A percentile compares a stretch with the other conserved stretches of the same genome.
Conservation (phyloP, 2,113 vertebrate genomes). For the Leucosticte australis region DNA sequence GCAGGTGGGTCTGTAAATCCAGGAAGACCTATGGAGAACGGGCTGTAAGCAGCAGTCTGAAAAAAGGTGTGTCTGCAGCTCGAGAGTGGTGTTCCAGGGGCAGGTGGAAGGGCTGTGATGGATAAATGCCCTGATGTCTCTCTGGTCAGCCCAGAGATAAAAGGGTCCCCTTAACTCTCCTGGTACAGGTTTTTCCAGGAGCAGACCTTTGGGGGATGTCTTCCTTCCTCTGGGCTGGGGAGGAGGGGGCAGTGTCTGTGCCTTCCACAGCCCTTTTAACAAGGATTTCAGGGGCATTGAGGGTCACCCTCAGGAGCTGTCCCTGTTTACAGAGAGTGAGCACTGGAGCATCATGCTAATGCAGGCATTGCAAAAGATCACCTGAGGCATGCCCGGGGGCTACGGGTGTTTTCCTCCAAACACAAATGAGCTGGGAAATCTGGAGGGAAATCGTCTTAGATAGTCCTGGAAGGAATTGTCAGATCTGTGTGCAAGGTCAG, state of each 20-base stretch:
- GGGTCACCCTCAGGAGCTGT: not conserved
- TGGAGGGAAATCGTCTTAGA: not conserved
- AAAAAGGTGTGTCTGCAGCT: not conserved
- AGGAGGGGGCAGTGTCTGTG: not conserved
- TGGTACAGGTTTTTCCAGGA: not conserved
- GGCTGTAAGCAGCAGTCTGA: not conserved
- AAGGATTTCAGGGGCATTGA: not conserved
- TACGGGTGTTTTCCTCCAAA: not conserved
- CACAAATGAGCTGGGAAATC: not conserved
- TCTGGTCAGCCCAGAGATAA: not conserved
- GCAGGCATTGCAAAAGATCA: not conserved
- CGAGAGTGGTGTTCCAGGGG: not conserved
- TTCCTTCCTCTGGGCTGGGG: not conserved
- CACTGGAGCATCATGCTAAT: not conserved
- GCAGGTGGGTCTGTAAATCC: not conserved
- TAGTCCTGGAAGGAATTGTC: not conserved
- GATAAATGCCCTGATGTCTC: not conserved
- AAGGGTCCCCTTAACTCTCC: too few relatives aligned
- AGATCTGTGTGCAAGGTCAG: not conserved
- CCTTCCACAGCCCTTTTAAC: not conserved
- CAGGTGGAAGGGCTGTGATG: not conserved
- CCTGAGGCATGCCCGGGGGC: not conserved
- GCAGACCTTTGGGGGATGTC: not conserved
- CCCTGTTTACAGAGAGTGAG: not conserved
- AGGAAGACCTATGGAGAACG: fast-evolving